Base-by-base conservation (phyloP, 2,113 vertebrate genomes). In the Myxocyprinus asiaticus region DNA sequence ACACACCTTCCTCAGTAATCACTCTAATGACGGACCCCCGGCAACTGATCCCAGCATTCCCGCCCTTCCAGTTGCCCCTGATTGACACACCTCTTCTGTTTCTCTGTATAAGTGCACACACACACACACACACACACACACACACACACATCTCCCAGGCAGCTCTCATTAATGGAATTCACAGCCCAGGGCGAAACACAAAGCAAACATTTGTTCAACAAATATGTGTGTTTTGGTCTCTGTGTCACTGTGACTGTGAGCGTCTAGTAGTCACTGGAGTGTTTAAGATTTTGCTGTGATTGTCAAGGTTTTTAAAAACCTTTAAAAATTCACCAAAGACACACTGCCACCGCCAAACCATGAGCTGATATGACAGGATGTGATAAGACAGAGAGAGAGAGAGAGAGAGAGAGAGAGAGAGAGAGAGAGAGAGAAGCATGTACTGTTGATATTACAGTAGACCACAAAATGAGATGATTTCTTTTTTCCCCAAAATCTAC, bases 171-270 rank as follows among this genome's bases (percentile, higher is more conserved):
- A 94, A 93, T 92, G 90, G 90, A 92, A 93, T 93, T 93, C 91
- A 89, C 84, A 84, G 90, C 93, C 92, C 86, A 77, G 66, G 91
- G 92, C 90, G 86, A 91, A 91, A 92, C 88, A 90, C 56, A 91
- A 88, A 93, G 82, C 87, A 94, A 95, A 94, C 89, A 93, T 91
- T 89, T 94, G 91, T 92, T 94, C 89, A 92, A 89, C 90, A 92
- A 92, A 92, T 93, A 90, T 88, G 89, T 87, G 88, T 90, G 93
- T 92, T 87, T 92, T 88, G 92, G 90, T 93, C 89, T 91, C 88
- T 85, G 85, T 90, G 90, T 91, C 90, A 87, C 87, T 76, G 78
- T 87, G 84, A 88, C 81, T 90, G 87, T 80, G 77, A 77, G 86
- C 86, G 86, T 91, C 86, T 88, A 86, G 90, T 88, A 88, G 88